phyloP scores from a whole-genome alignment of 1,140 invertebrate genomes.

The fruit fly (Drosophila melanogaster) region Release_6_plus_ISO1_MT NC_004354.4:12423501-12424000 shows the following conservation, averaged over 20 bases:
- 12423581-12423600: constrained; percentile 72
- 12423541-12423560: constrained; percentile 9
- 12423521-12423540: constrained; percentile 8
- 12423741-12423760: constrained; percentile 69
- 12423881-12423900: constrained; percentile 20
- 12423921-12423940: constrained; percentile 65
- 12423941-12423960: constrained; percentile 75
- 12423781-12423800: neutral
- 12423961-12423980: constrained; percentile 55
- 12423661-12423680: constrained; percentile 25
- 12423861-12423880: constrained; percentile 80
- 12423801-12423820: constrained; percentile 13
- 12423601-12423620: constrained; percentile 42
- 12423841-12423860: constrained; percentile 81
- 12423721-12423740: constrained; percentile 72
- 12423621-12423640: constrained; percentile 54
- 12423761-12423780: neutral
- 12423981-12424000: neutral
- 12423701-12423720: constrained; percentile 74
- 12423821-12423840: constrained; percentile 79
- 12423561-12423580: constrained; percentile 48
- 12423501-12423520: neutral
- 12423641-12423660: constrained; percentile 49
- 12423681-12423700: constrained; percentile 30
- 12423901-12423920: constrained; percentile 17